These are phyloP conservation scores for Brevipalpus yothersi DNA, from an alignment of 1,140 invertebrate species.

Conservation along the genomic window DNA sequence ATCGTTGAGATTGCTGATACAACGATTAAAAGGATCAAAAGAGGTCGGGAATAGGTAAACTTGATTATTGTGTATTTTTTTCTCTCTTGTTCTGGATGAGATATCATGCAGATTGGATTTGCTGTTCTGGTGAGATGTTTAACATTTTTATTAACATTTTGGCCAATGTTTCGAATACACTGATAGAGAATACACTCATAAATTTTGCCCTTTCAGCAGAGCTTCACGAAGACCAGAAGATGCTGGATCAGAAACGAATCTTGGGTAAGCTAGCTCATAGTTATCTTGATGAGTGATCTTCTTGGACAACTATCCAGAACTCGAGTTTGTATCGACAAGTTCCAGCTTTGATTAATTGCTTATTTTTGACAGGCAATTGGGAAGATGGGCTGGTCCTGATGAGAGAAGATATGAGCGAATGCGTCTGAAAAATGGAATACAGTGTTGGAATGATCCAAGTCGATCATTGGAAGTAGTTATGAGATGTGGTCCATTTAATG, in stretches of 20 bases:
- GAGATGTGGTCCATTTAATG: conserved; percentile 62
- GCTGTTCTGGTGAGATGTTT: no score
- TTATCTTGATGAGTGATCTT: background rate
- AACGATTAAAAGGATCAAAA: no score
- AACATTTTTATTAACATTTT: no score
- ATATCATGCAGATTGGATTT: no score
- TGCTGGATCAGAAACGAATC: conserved; percentile 49
- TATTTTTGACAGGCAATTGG: conserved; percentile 34
- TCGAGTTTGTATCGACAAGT: background rate
- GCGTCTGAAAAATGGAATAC: conserved; percentile 35
- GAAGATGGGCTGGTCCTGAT: conserved; percentile 50
- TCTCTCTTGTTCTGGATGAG: no score
- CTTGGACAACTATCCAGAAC: background rate
- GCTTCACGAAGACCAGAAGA: conserved; percentile 56
- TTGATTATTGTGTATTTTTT: no score
- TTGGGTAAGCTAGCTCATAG: conserved; percentile 29
- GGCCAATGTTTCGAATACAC: conserved; percentile 75
- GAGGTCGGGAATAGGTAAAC: no score
- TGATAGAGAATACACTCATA: conserved; percentile 85
- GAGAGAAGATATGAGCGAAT: conserved; percentile 51
- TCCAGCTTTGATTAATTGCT: background rate
- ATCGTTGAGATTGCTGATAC: no score
- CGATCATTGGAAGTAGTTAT: conserved; percentile 48
- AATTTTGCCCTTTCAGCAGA: conserved; percentile 74
- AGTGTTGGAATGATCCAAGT: conserved; percentile 92